Conservation (phyloP, 2,888 invertebrate species). For the Lepidocyrtinus sp. region DNA sequence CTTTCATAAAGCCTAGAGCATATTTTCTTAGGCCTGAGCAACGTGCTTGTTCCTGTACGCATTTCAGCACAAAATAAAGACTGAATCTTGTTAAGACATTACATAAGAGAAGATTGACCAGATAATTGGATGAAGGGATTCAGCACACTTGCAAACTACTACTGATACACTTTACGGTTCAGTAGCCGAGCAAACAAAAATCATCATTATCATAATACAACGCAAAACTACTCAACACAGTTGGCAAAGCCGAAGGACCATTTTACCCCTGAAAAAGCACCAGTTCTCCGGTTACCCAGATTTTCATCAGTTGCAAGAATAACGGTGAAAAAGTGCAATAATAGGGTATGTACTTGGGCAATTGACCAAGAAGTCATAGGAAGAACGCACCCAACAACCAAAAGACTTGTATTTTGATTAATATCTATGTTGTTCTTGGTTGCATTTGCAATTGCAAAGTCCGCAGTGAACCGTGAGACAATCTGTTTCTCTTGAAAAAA, state of each 20-base stretch:
- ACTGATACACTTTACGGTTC: constrained; percentile 39
- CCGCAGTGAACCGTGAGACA: constrained; percentile 63
- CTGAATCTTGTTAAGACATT: constrained; percentile 32
- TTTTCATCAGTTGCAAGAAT: not conserved
- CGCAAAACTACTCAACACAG: constrained; percentile 14
- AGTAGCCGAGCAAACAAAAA: constrained; percentile 41
- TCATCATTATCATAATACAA: not conserved
- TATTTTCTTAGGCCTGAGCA: not conserved
- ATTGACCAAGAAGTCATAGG: not conserved
- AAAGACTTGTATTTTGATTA: constrained; percentile 27
- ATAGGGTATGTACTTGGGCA: not conserved
- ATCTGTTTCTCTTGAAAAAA: constrained; percentile 31
- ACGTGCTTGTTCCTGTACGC: not conserved
- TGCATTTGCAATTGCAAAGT: constrained; percentile 29
- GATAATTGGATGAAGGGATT: constrained; percentile 46
- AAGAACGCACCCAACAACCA: constrained; percentile 15
- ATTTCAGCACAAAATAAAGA: not conserved
- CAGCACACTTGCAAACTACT: constrained; percentile 28
- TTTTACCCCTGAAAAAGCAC: not conserved
- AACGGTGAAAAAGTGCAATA: constrained; percentile 18
- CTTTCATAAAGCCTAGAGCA: constrained; percentile 19
- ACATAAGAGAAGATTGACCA: constrained; percentile 28
- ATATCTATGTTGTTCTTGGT: constrained; percentile 1
- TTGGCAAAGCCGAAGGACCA: constrained; percentile 34
- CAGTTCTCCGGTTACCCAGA: not conserved